Conservation (phyloP, 2,113 vertebrate species). For the Procapra przewalskii region DNA sequence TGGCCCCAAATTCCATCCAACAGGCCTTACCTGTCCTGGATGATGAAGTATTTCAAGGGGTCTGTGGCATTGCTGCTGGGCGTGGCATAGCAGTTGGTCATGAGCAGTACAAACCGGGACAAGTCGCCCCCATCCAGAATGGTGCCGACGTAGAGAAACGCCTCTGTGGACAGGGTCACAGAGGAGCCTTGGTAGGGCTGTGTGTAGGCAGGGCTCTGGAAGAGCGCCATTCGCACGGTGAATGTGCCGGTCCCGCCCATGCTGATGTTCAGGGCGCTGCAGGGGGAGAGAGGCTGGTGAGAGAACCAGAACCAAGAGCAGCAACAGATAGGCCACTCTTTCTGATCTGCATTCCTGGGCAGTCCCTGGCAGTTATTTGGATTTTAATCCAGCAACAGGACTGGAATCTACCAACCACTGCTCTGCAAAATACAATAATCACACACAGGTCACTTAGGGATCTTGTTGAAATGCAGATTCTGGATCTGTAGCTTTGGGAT, state of each 20-base stretch:
- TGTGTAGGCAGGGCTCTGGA: conserved; percentile 59
- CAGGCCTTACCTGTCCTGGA: conserved; percentile 60
- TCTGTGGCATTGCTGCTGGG: conserved; percentile 57
- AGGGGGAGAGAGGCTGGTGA: background rate
- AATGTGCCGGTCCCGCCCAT: conserved; percentile 65
- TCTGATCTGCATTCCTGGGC: background rate
- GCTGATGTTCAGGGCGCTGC: conserved; percentile 66
- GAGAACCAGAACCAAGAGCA: background rate
- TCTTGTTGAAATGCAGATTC: background rate
- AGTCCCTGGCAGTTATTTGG: background rate
- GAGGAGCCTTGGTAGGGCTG: conserved; percentile 62
- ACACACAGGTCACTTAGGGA: background rate
- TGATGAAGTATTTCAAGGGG: conserved; percentile 73
- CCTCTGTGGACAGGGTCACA: conserved; percentile 45
- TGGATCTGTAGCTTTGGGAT: background rate
- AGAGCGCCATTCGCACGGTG: conserved; percentile 67
- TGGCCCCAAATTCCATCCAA: background rate
- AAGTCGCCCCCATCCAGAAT: conserved; percentile 59
- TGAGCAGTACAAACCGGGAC: conserved; percentile 61
- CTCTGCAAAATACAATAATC: background rate
- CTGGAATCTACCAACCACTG: background rate
- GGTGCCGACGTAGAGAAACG: conserved; percentile 68
- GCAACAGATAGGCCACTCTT: too few relatives aligned
- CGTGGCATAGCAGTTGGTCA: conserved; percentile 75
- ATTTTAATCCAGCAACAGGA: background rate